A percentile compares a stretch with the other conserved stretches of the same genome.
Conservation (phyloP, 2,888 invertebrate genomes). For the Agrochola macilenta region DNA sequence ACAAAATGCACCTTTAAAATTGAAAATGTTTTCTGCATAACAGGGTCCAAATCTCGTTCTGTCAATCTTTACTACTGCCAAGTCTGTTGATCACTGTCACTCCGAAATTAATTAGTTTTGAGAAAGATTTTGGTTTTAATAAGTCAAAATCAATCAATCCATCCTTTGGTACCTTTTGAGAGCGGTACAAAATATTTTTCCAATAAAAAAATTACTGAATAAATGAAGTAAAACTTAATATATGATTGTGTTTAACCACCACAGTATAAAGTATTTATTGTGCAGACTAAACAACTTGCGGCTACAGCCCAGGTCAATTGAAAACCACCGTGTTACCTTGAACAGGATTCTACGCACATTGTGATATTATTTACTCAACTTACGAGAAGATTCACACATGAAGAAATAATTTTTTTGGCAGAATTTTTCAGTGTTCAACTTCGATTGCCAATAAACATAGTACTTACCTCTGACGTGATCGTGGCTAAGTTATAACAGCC, state of each 20-base stretch:
- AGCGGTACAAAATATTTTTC: no score
- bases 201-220: no score
- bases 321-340: slow-evolving; percentile 56
- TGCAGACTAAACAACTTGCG: slow-evolving; percentile 27
- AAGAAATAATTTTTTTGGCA: background rate
- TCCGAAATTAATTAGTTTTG: background rate
- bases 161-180: background rate
- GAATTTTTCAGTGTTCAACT: no score
- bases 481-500: no score
- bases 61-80: no score
- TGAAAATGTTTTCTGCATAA: no score
- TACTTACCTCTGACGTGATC: background rate
- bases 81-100: no score
- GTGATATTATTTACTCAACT: slow-evolving; percentile 36
- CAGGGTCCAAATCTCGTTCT: background rate
- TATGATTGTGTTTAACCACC: slow-evolving; percentile 11
- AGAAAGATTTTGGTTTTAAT: background rate
- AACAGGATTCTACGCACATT: slow-evolving; percentile 28
- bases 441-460: no score
- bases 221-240: no score
- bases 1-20: background rate
- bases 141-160: background rate
- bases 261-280: slow-evolving; percentile 30
- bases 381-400: background rate
- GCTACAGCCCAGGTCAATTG: slow-evolving; percentile 52